phyloP scores from a whole-genome alignment of 23 tunicate species.

The Ascidia mentula region DNA sequence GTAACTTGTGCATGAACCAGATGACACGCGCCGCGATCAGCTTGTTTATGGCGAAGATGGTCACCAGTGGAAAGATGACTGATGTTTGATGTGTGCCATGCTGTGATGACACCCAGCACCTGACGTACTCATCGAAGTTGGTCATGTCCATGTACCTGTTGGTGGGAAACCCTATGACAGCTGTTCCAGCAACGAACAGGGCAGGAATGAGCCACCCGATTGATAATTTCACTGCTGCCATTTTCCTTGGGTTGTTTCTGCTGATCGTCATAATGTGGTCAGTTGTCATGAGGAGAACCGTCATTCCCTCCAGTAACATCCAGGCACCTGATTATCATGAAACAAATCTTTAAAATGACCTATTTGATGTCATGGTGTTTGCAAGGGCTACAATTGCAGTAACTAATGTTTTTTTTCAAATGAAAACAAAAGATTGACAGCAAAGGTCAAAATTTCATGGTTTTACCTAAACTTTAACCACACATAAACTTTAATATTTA shows the following conservation, averaged over 20 bases:
- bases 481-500: too few species aligned
- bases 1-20: neutral
- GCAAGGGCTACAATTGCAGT: too few species aligned
- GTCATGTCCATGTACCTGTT: slow-evolving; percentile 4
- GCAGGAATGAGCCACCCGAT: slow-evolving; percentile 37
- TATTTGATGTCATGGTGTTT: too few species aligned
- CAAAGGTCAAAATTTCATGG: too few species aligned
- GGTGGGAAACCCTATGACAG: slow-evolving; percentile 23
- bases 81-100: neutral
- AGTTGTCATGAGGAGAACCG: slow-evolving; percentile 47
- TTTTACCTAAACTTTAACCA: too few species aligned
- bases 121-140: slow-evolving; percentile 3
- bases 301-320: slow-evolving; percentile 66
- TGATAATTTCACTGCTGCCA: neutral
- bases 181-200: slow-evolving; percentile 14
- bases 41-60: neutral
- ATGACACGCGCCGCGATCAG: neutral
- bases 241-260: slow-evolving; percentile 23
- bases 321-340: slow-evolving; percentile 57
- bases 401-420: too few species aligned
- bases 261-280: slow-evolving; percentile 18
- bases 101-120: slow-evolving; percentile 40
- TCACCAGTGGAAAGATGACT: neutral
- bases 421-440: too few species aligned
- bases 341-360: too few species aligned